Conservation (phyloP, 2,797 vertebrate species). For the Anas acuta region DNA sequence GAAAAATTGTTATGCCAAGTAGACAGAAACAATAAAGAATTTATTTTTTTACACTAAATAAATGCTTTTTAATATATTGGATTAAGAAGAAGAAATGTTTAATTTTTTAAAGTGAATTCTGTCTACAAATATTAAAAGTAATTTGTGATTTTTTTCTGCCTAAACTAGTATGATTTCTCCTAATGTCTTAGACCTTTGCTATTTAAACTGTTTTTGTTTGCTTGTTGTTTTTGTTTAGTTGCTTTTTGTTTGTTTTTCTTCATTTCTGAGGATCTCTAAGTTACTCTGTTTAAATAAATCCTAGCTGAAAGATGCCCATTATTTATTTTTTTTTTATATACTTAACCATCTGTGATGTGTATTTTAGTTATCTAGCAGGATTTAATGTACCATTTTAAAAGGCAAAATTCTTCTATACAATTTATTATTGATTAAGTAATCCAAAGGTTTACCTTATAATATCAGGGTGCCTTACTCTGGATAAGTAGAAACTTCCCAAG, state of each 20-base stretch:
- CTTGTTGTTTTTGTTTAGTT: neutral
- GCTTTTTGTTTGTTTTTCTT: neutral
- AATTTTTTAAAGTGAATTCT: neutral
- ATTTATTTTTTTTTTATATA: neutral
- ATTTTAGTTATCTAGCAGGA: neutral
- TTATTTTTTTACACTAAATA: neutral
- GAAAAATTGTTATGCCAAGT: neutral
- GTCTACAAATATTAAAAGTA: neutral
- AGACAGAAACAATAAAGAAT: neutral
- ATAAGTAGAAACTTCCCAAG: neutral
- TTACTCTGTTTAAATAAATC: neutral
- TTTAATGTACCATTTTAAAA: neutral
- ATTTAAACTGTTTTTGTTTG: neutral
- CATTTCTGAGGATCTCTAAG: neutral
- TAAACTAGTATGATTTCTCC: neutral
- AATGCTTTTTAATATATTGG: neutral
- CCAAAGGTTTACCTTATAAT: neutral
- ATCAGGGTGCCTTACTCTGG: neutral
- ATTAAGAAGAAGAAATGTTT: neutral
- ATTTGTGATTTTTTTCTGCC: neutral
- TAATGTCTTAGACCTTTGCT: neutral
- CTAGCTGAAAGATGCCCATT: neutral
- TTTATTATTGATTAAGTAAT: neutral
- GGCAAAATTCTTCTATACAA: neutral
- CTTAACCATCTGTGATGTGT: neutral